Evolutionary conservation across 1,140 invertebrate species (phyloP).

Genomic region (Propsilocerus akamusi): DNA sequence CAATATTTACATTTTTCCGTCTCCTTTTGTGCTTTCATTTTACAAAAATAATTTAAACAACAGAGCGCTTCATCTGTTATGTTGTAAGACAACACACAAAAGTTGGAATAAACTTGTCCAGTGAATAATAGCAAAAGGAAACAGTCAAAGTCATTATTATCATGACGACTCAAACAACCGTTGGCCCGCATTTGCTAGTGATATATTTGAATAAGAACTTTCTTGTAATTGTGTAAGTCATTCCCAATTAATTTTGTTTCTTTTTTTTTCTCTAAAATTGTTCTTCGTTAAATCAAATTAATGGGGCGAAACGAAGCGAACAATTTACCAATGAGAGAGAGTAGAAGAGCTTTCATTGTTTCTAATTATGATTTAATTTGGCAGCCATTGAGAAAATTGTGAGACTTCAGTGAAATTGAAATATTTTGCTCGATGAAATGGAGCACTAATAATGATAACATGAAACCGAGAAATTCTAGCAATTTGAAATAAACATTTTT

Average conservation of each 20-base stretch:
- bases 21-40: not conserved
- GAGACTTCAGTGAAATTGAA: not conserved
- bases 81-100: not conserved
- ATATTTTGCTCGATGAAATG: not conserved
- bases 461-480: no score
- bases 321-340: not conserved
- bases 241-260: slow-evolving; percentile 1
- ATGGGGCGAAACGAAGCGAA: not conserved
- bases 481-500: not conserved
- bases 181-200: not conserved
- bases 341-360: not conserved
- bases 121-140: not conserved
- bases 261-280: not conserved
- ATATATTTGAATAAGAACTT: not conserved
- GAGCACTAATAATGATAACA: no score
- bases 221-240: not conserved
- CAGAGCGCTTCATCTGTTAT: not conserved
- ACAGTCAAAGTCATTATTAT: not conserved
- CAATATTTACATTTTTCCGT: not conserved
- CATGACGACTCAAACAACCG: not conserved
- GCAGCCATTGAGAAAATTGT: not conserved
- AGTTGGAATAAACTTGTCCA: not conserved
- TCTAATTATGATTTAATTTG: not conserved
- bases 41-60: not conserved
- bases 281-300: not conserved